Evolutionary conservation across 2,113 vertebrate species (phyloP).

Genomic region (Perccottus glenii): DNA sequence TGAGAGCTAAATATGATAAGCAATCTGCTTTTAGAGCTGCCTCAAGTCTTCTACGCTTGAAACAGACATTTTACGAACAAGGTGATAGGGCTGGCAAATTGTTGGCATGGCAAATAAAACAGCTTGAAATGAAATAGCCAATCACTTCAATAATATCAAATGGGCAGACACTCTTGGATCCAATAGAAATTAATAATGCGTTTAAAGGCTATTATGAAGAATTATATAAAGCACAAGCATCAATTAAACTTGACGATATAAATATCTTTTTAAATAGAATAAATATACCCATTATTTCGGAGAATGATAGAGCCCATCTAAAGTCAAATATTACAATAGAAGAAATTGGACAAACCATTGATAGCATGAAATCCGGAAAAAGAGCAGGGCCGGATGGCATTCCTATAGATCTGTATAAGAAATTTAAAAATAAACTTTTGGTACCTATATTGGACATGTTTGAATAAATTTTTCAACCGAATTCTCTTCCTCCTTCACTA

Average conservation of each 20-base stretch:
- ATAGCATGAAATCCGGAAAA: neutral
- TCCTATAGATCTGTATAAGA: neutral
- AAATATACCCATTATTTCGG: too few relatives aligned
- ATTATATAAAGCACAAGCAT: too few relatives aligned
- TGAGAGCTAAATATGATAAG: slow-evolving; percentile 13
- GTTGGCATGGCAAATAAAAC: slow-evolving; percentile 15
- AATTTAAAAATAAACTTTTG: neutral
- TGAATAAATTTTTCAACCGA: neutral
- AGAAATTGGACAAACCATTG: neutral
- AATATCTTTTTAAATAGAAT: too few relatives aligned
- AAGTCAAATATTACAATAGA: neutral
- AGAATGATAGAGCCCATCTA: neutral
- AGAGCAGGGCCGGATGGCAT: neutral
- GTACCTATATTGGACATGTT: too few relatives aligned
- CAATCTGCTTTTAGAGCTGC: neutral
- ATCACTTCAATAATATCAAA: neutral
- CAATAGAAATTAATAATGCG: too few relatives aligned
- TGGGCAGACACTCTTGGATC: neutral
- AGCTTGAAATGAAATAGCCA: neutral
- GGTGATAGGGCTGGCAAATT: neutral
- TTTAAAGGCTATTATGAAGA: too few relatives aligned
- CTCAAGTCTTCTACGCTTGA: neutral
- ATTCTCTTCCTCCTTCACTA: neutral
- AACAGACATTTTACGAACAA: slow-evolving; percentile 1
- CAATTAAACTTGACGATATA: too few relatives aligned